These are phyloP conservation scores for Cylindroiulus punctatus DNA, from an alignment of 2,888 invertebrate genomes.

Conservation along the genomic window DNA sequence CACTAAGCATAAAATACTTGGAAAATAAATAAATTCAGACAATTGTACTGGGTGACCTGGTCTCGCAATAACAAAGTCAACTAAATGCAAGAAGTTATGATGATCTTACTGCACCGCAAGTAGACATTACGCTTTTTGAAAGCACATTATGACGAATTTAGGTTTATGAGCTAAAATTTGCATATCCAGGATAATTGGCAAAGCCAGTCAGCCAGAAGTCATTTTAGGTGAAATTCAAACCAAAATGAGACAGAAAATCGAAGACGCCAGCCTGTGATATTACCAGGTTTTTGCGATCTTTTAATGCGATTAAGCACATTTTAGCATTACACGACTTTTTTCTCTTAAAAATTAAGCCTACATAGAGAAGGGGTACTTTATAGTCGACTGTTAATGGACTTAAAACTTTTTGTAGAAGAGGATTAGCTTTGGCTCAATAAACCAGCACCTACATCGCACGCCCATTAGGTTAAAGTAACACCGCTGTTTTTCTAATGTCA, in stretches of 20 bases:
- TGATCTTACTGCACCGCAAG: neutral
- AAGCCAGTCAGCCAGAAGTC: slow-evolving; percentile 17
- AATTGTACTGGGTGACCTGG: too few species aligned
- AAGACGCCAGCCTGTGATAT: neutral
- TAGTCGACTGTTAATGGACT: slow-evolving; percentile 34
- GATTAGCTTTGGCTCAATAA: slow-evolving; percentile 31
- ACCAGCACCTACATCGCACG: slow-evolving; percentile 5
- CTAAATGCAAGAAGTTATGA: neutral
- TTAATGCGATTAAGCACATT: slow-evolving; percentile 45
- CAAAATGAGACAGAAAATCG: slow-evolving; percentile 24
- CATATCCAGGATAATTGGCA: slow-evolving; percentile 35
- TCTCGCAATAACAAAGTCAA: neutral
- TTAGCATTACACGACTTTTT: slow-evolving; percentile 31
- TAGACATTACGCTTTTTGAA: neutral
- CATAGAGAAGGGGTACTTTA: neutral
- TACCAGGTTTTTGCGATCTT: neutral
- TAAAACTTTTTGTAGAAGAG: slow-evolving; percentile 21
- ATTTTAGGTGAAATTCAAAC: slow-evolving; percentile 5
- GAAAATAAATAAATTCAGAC: too few species aligned
- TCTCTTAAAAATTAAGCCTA: neutral
- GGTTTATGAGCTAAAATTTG: neutral
- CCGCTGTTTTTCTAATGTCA: neutral
- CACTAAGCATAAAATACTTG: too few species aligned
- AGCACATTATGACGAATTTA: slow-evolving; percentile 29
- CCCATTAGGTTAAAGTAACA: neutral